A percentile compares a stretch with the other conserved stretches of the same genome.
Evolutionary conservation across 2,113 vertebrate species (phyloP).

Genomic region (Oryctolagus cuniculus): mOryCun1.1 NC_091433.1:123289001-123289500

Average conservation of each 20-base stretch:
- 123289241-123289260: conserved; percentile 79
- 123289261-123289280: conserved; percentile 84
- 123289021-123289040: not conserved
- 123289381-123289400: not conserved
- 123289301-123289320: conserved; percentile 66
- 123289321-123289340: conserved; percentile 62
- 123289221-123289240: conserved; percentile 73
- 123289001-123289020: conserved; percentile 27
- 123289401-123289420: not conserved
- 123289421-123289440: not conserved
- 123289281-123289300: conserved; percentile 63
- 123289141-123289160: not conserved
- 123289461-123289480: not conserved
- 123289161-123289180: conserved; percentile 36
- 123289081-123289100: not conserved
- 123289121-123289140: not conserved
- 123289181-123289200: conserved; percentile 48
- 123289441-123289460: not conserved
- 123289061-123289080: conserved; percentile 13
- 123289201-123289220: conserved; percentile 77
- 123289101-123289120: not conserved
- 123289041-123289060: not conserved
- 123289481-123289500: not conserved
- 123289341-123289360: conserved; percentile 44
- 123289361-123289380: not conserved